Conservation (phyloP, 2,113 vertebrate genomes). For the Nanorana parkeri region DNA sequence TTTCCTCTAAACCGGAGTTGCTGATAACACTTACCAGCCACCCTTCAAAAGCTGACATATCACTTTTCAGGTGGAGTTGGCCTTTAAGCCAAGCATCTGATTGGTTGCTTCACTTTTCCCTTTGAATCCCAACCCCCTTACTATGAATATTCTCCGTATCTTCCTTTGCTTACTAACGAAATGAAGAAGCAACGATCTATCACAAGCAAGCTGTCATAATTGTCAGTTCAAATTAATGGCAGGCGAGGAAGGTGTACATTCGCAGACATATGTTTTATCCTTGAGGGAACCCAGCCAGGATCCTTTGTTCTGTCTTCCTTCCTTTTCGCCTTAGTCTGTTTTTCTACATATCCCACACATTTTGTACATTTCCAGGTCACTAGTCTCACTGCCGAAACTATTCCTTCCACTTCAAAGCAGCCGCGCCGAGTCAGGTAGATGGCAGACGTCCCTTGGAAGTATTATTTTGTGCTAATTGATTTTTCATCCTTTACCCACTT, state of each 20-base stretch:
- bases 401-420: constrained; percentile 49
- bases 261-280: constrained; percentile 39
- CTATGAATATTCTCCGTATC: not conserved
- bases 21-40: no score
- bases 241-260: constrained; percentile 12
- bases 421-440: constrained; percentile 7
- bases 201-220: constrained; percentile 24
- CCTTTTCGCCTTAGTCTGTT: constrained; percentile 27
- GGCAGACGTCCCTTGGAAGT: not conserved
- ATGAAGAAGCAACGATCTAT: not conserved
- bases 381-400: constrained; percentile 16
- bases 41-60: no score
- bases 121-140: no score
- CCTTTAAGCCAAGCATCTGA: no score
- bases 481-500: not conserved
- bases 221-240: constrained; percentile 50
- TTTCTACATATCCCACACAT: constrained; percentile 42
- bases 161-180: not conserved
- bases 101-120: no score
- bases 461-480: constrained; percentile 33
- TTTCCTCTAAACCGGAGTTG: no score
- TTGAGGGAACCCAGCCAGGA: not conserved
- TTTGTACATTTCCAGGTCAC: constrained; percentile 50
- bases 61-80: no score
- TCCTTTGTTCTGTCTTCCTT: constrained; percentile 29